phyloP scores from a whole-genome alignment of 1,140 invertebrate genomes.

The Riptortus pedestris region DNA sequence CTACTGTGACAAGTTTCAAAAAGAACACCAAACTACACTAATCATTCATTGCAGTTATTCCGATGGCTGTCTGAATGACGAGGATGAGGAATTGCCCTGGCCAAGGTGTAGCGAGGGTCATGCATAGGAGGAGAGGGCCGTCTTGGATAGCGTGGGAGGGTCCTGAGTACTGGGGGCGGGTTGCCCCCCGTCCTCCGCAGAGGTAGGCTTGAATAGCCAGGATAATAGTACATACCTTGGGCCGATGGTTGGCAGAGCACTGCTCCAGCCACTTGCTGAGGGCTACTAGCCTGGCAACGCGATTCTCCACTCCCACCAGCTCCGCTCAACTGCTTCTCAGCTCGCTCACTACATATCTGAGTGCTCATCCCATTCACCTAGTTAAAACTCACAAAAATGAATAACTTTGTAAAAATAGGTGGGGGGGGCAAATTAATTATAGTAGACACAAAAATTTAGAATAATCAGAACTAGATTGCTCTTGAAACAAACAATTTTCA shows the following conservation, averaged over 20 bases:
- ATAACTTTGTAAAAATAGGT: too few species aligned
- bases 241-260: constrained; percentile 23
- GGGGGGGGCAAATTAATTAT: too few species aligned
- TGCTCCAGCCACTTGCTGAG: constrained; percentile 3
- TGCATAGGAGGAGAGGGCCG: constrained; percentile 11
- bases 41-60: constrained; percentile 24
- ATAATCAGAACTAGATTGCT: too few species aligned
- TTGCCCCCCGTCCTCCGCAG: constrained; percentile 16
- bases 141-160: constrained; percentile 21
- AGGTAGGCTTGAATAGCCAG: constrained; percentile 22
- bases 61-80: too few species aligned
- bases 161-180: constrained; percentile 2
- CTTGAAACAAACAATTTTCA: too few species aligned
- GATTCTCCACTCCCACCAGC: neutral
- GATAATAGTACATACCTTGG: constrained; percentile 20
- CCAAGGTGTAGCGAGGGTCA: neutral
- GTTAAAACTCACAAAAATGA: too few species aligned
- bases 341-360: too few species aligned
- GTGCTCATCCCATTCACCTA: too few species aligned
- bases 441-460: too few species aligned
- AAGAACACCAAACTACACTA: constrained; percentile 20
- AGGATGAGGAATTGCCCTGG: too few species aligned
- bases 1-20: constrained; percentile 9
- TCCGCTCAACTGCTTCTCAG: too few species aligned
- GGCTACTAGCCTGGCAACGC: constrained; percentile 6